These are phyloP conservation scores for Apostichopus leukothele DNA, from an alignment of 53 echinoderm and acorn worm species.

Conservation along the genomic window DNA sequence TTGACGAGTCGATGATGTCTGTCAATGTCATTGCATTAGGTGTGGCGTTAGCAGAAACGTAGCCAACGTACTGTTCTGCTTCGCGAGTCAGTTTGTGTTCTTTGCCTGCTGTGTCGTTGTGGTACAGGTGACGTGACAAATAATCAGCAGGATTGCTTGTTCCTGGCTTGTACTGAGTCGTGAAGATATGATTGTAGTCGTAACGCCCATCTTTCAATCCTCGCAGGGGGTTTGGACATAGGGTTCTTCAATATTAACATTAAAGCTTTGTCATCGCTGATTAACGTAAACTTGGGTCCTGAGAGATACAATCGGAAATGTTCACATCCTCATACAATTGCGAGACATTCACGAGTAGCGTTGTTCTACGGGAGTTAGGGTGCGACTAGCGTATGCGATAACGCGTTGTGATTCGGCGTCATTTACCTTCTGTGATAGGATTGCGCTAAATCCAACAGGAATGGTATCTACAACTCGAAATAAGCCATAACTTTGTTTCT, in stretches of 20 bases:
- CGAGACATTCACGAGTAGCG: constrained; percentile 68
- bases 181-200: constrained; percentile 59
- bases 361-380: constrained; percentile 64
- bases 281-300: constrained; percentile 44
- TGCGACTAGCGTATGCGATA: constrained; percentile 52
- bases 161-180: constrained; percentile 53
- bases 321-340: constrained; percentile 55
- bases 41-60: constrained; percentile 54
- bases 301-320: constrained; percentile 67
- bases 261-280: constrained; percentile 65
- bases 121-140: constrained; percentile 60
- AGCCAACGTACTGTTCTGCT: constrained; percentile 58
- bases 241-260: constrained; percentile 60
- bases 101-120: background rate
- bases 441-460: constrained; percentile 60
- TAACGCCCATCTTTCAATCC: constrained; percentile 64
- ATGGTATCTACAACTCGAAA: constrained; percentile 68
- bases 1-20: background rate
- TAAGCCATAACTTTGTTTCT: constrained; percentile 47
- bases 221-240: constrained; percentile 56
- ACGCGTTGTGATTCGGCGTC: constrained; percentile 1
- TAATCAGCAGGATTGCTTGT: constrained; percentile 68
- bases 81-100: background rate
- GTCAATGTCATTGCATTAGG: constrained; percentile 47
- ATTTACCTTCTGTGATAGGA: constrained; percentile 46